Conservation (phyloP, 1,140 invertebrate genomes). For the Phenacoccus solenopsis region DNA sequence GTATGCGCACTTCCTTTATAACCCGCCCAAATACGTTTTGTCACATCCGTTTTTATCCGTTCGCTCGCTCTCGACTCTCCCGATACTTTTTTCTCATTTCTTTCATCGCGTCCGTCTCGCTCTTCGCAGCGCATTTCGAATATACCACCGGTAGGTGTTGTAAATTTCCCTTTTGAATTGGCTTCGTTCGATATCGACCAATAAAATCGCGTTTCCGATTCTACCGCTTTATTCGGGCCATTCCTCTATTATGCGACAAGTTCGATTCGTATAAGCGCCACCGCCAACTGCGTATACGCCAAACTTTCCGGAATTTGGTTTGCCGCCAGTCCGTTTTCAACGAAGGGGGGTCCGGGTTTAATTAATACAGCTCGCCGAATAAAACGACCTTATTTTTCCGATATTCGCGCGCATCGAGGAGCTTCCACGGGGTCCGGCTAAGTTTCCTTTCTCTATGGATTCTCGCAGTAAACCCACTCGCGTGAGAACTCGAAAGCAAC, state of each 20-base stretch:
- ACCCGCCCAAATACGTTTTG: not conserved
- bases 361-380: too few species aligned
- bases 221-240: not conserved
- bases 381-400: too few species aligned
- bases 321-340: too few species aligned
- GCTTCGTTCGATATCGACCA: not conserved
- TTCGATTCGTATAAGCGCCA: not conserved
- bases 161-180: not conserved
- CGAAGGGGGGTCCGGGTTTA: too few species aligned
- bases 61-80: not conserved
- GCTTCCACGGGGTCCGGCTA: too few species aligned
- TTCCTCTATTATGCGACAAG: not conserved
- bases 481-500: too few species aligned
- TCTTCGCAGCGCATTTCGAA: too few species aligned
- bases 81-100: not conserved
- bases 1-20: not conserved
- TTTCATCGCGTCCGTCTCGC: not conserved
- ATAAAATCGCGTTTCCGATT: not conserved
- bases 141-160: not conserved
- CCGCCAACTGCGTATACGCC: not conserved
- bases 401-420: too few species aligned
- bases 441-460: too few species aligned
- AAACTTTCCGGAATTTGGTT: too few species aligned
- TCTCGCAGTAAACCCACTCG: too few species aligned
- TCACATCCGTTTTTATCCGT: not conserved